Evolutionary conservation across 2,888 invertebrate genomes (phyloP).

Genomic region (Salticus scenicus): DNA sequence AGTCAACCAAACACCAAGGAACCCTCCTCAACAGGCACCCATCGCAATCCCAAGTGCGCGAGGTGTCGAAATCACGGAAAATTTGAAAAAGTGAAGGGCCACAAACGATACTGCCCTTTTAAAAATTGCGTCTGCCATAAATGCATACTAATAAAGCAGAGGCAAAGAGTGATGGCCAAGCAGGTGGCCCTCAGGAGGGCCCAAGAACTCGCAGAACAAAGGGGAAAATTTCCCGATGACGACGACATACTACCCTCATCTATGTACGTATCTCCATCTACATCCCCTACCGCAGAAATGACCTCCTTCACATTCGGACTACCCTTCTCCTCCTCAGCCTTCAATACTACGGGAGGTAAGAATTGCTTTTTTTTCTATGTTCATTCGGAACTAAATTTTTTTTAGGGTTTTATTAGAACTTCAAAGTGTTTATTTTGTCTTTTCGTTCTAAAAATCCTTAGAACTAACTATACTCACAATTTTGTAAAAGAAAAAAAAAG

Average conservation of each 20-base stretch:
- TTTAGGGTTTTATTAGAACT: neutral
- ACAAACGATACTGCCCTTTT: slow-evolving; percentile 90
- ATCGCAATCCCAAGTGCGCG: slow-evolving; percentile 81
- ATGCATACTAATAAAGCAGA: slow-evolving; percentile 85
- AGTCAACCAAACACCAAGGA: too few relatives aligned
- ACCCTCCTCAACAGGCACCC: too few relatives aligned
- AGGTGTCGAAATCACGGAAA: slow-evolving; percentile 88
- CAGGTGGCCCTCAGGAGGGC: slow-evolving; percentile 80
- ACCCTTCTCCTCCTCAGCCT: slow-evolving; percentile 33
- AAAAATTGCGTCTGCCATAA: slow-evolving; percentile 88
- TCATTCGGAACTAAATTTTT: neutral
- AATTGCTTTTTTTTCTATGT: neutral
- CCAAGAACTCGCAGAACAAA: slow-evolving; percentile 73
- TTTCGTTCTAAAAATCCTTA: too few relatives aligned
- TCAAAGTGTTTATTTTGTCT: too few relatives aligned
- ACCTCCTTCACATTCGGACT: too few relatives aligned
- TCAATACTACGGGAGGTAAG: slow-evolving; percentile 43
- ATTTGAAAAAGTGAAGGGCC: slow-evolving; percentile 89
- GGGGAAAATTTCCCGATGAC: slow-evolving; percentile 26
- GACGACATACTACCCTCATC: slow-evolving; percentile 24
- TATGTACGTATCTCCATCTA: neutral
- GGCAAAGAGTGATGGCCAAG: slow-evolving; percentile 81
- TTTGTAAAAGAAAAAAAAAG: too few relatives aligned
- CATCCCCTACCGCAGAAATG: slow-evolving; percentile 24
- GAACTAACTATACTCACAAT: too few relatives aligned